A percentile compares a stretch with the other conserved stretches of the same genome.
phyloP scores from a whole-genome alignment of 2,888 invertebrate genomes.

The Catocala nupta region DNA sequence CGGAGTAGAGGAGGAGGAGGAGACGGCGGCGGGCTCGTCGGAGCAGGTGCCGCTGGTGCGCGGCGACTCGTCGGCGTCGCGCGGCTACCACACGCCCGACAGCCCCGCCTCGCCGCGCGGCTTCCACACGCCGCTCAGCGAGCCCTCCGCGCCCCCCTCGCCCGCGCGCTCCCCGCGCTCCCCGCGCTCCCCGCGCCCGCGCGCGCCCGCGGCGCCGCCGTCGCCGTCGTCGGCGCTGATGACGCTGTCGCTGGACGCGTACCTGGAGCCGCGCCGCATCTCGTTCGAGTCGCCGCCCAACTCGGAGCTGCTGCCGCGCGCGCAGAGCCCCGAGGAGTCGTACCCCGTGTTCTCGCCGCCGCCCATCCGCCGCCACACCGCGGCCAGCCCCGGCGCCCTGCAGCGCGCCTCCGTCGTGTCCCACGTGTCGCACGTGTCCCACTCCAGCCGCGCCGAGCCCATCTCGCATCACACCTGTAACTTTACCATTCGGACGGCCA shows the following conservation, averaged over 20 bases:
- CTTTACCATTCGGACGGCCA: constrained; percentile 55
- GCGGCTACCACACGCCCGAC: constrained; percentile 86
- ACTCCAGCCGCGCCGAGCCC: constrained; percentile 49
- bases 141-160: constrained; percentile 80
- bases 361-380: constrained; percentile 90
- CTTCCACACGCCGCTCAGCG: constrained; percentile 92
- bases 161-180: constrained; percentile 84
- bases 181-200: constrained; percentile 82
- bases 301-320: constrained; percentile 90
- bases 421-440: constrained; percentile 91
- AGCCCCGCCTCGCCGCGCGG: constrained; percentile 86
- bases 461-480: constrained; percentile 88
- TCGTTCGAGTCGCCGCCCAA: constrained; percentile 93
- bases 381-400: constrained; percentile 82
- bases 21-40: constrained; percentile 71
- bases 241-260: constrained; percentile 95
- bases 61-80: constrained; percentile 87
- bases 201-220: constrained; percentile 83
- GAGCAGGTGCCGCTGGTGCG: constrained; percentile 79
- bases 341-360: constrained; percentile 95
- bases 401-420: constrained; percentile 92
- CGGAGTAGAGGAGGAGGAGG: constrained; percentile 74
- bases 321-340: constrained; percentile 92
- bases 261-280: constrained; percentile 93
- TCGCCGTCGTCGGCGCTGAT: constrained; percentile 95